Evolutionary conservation across 2,797 vertebrate genomes (phyloP), one percentile per base, ranked within the genome.

Genomic region (Xyrichtys novacula): DNA sequence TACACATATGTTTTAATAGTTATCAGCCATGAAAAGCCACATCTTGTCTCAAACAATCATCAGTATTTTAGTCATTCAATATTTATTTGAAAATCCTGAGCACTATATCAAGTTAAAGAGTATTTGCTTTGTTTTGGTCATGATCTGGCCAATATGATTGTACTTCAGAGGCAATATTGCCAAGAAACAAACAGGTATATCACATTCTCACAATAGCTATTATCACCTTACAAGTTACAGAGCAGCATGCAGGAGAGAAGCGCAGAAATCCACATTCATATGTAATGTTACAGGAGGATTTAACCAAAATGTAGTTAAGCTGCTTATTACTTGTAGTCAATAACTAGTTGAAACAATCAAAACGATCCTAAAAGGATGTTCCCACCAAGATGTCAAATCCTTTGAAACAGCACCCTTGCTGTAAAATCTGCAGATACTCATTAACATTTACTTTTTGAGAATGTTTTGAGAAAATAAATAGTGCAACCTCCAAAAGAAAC

Each of bases 31-130:
- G 70, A 79, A 69, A 87, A 68, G 81, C 72, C 84, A 90, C 82
- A 85, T 67, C 70, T 69, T 72, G 80, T 84, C 66, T 86, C 74
- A 70, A 83, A 85, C 85, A 85, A 76, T 72, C 59, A 72, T 72
- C 66, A 78, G 39, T 84, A 78, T 65, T 84, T 79, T 64, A 78
- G 64, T 85, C 56, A 74, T 86, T 88, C 60, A 69, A 81, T 82
- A 85, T 82, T 86, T 80, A 83, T 88, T 89, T 90, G 65, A 93
- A 91, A 93, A 88, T 92, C 93, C 91, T 94, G 91, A 94, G 93
- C 89, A 92, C 86, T 93, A 85, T 86, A 87, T 91, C 82, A 87
- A 88, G 87, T 89, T 88, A 91, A 90, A 92, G 88, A 90, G 86
- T 89, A 90, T 89, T 85, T 91, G 86, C 90, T 86, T 90, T 76